These are phyloP conservation scores for Teleogryllus occipitalis DNA, from an alignment of 1,140 invertebrate species.

Conservation along the genomic window DNA sequence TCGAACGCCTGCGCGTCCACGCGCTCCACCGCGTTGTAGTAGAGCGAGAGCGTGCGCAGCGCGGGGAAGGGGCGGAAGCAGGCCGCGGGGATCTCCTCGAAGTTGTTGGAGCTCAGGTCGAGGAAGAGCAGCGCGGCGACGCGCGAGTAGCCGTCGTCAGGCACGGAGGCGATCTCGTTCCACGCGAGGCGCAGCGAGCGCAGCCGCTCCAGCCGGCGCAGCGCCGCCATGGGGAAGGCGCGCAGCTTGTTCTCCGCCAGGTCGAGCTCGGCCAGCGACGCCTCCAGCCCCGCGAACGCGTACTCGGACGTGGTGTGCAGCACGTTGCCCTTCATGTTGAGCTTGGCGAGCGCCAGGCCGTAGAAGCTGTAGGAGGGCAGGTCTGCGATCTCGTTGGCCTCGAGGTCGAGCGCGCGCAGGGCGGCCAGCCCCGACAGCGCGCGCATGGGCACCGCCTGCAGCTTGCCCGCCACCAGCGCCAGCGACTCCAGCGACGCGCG, in stretches of 20 bases:
- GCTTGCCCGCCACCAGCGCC: slow-evolving; percentile 68
- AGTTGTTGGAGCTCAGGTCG: slow-evolving; percentile 80
- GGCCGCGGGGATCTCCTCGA: slow-evolving; percentile 61
- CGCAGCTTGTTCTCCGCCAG: slow-evolving; percentile 74
- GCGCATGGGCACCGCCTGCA: slow-evolving; percentile 70
- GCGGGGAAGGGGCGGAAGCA: slow-evolving; percentile 72
- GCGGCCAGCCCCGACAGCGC: slow-evolving; percentile 62
- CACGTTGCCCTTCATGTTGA: slow-evolving; percentile 77
- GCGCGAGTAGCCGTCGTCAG: slow-evolving; percentile 59
- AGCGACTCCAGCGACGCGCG: slow-evolving; percentile 69
- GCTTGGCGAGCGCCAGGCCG: slow-evolving; percentile 66
- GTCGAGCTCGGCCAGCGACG: slow-evolving; percentile 69
- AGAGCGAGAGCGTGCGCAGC: slow-evolving; percentile 68
- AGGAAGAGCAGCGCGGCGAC: slow-evolving; percentile 63
- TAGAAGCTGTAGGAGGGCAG: slow-evolving; percentile 81
- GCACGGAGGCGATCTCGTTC: slow-evolving; percentile 69
- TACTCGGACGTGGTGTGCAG: slow-evolving; percentile 71
- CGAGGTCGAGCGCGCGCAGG: slow-evolving; percentile 70
- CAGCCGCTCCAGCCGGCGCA: slow-evolving; percentile 65
- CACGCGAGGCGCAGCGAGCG: slow-evolving; percentile 66
- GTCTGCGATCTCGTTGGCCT: slow-evolving; percentile 73
- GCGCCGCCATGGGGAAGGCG: slow-evolving; percentile 64
- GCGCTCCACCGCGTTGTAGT: slow-evolving; percentile 70
- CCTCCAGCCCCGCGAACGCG: slow-evolving; percentile 73
- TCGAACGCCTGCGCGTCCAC: slow-evolving; percentile 70